Evolutionary conservation across 2,888 invertebrate species (phyloP).

Genomic region (Leptura quadrifasciata): DNA sequence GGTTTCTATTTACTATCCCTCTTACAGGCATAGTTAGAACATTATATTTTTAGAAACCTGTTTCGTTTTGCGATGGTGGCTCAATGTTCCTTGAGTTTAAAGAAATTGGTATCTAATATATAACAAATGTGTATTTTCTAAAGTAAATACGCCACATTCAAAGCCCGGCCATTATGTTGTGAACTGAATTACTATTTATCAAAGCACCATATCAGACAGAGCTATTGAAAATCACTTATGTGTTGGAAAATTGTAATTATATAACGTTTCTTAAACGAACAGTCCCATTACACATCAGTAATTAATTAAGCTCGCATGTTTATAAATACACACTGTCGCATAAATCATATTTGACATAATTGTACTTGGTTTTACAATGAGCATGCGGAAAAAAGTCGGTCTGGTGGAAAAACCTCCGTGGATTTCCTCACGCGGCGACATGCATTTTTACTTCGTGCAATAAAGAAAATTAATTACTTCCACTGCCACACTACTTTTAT

Average conservation of each 20-base stretch:
- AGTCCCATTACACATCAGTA: not conserved
- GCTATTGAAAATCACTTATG: not conserved
- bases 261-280: not conserved
- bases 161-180: too few species aligned
- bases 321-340: conserved; percentile 9
- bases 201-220: too few species aligned
- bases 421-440: conserved; percentile 18
- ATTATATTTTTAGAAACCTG: too few species aligned
- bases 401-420: conserved; percentile 1
- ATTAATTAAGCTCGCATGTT: conserved; percentile 8
- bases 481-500: conserved; percentile 46
- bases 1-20: too few species aligned
- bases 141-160: too few species aligned
- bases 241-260: not conserved
- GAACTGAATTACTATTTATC: too few species aligned
- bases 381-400: conserved; percentile 10
- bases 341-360: conserved; percentile 27
- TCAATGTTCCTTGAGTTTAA: too few species aligned
- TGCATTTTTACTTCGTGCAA: conserved; percentile 38
- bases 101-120: too few species aligned
- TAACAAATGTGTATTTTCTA: too few species aligned
- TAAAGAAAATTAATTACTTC: conserved; percentile 50
- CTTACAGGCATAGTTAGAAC: too few species aligned
- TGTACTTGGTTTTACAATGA: conserved; percentile 5
- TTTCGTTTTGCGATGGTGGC: too few species aligned